Conservation (phyloP, 64 coral and sea anemone species). For the Dendronephthya gigantea region DNA sequence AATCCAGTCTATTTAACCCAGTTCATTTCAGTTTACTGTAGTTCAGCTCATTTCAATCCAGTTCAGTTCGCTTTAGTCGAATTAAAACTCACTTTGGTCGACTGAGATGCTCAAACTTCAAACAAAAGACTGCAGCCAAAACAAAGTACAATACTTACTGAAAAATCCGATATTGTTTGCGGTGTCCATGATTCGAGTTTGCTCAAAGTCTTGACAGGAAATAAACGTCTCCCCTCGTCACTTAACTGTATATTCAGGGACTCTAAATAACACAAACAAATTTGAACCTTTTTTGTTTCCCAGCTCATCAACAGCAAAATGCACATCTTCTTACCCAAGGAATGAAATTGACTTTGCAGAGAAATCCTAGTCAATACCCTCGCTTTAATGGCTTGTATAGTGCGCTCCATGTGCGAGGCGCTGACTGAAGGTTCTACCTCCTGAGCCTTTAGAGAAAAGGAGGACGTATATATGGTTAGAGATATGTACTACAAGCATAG, state of each 20-base stretch:
- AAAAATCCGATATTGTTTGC: constrained; percentile 18
- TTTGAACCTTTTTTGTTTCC: not conserved
- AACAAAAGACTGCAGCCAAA: not conserved
- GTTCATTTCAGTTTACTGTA: too few species aligned
- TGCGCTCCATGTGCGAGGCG: constrained; percentile 84
- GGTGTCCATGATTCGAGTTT: constrained; percentile 11
- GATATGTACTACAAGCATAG: too few species aligned
- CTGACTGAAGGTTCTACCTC: constrained; percentile 58
- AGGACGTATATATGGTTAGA: too few species aligned
- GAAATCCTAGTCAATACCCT: constrained; percentile 73
- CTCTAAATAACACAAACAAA: not conserved
- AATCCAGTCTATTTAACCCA: too few species aligned
- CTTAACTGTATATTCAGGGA: constrained; percentile 16
- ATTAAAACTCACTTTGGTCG: too few species aligned
- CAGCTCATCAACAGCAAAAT: not conserved
- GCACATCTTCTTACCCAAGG: constrained; percentile 46
- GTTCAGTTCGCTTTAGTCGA: too few species aligned
- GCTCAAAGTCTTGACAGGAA: constrained; percentile 34
- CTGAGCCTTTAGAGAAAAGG: constrained; percentile 45
- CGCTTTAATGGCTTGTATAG: constrained; percentile 64
- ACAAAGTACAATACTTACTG: constrained; percentile 8
- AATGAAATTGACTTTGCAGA: constrained; percentile 66
- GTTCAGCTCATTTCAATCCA: not conserved
- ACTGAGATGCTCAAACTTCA: too few species aligned
- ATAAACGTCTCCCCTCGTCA: constrained; percentile 21